Conservation (phyloP, 2,888 invertebrate species). For the Adelognathus sp. region DNA sequence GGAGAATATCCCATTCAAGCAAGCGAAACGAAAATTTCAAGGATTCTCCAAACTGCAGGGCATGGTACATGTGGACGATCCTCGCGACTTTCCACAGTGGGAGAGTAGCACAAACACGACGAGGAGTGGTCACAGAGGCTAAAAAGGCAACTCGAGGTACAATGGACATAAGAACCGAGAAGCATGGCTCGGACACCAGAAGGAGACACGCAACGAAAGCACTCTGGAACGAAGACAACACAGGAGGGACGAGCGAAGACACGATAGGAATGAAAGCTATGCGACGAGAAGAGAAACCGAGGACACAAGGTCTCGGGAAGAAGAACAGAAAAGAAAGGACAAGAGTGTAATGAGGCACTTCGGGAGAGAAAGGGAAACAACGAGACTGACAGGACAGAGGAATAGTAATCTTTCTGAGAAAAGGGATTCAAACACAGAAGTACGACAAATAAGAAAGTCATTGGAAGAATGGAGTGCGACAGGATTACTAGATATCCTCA, state of each 20-base stretch:
- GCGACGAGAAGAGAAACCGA: too few relatives aligned
- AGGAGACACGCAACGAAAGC: too few relatives aligned
- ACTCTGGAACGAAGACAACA: too few relatives aligned
- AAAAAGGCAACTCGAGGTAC: not conserved
- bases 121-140: too few relatives aligned
- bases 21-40: not conserved
- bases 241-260: too few relatives aligned
- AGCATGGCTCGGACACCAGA: too few relatives aligned
- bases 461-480: not conserved
- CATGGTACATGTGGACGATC: not conserved
- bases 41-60: not conserved
- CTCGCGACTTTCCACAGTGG: not conserved
- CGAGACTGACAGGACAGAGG: not conserved
- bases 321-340: too few relatives aligned
- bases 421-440: too few relatives aligned
- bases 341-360: too few relatives aligned
- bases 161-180: not conserved
- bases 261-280: too few relatives aligned
- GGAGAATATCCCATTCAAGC: not conserved
- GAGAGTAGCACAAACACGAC: not conserved
- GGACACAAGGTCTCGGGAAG: too few relatives aligned
- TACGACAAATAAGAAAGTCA: not conserved
- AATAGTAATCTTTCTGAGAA: not conserved
- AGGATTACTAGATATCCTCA: not conserved
- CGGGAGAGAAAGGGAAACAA: too few relatives aligned